These are phyloP conservation scores for Nematostella vectensis DNA, from an alignment of 92 coral and sea anemone species.

Conservation along the genomic window DNA sequence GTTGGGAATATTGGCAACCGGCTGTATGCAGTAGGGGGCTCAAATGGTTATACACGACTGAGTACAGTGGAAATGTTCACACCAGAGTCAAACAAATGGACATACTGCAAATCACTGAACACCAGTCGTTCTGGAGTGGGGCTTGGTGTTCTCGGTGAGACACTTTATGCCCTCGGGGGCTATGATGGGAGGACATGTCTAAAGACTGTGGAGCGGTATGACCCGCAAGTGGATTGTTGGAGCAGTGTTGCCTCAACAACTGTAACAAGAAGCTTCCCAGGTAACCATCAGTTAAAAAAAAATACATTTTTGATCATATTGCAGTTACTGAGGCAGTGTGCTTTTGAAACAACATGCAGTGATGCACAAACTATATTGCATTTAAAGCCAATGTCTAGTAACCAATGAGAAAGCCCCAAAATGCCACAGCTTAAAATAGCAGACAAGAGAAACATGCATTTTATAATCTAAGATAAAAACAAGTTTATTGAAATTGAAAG, in stretches of 20 bases:
- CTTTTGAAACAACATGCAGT: too few species aligned
- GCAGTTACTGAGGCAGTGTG: too few species aligned
- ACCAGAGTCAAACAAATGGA: conserved; percentile 82
- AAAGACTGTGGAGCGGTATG: conserved; percentile 96
- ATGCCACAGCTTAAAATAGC: too few species aligned
- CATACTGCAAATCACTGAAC: conserved; percentile 80
- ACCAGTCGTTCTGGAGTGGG: conserved; percentile 99
- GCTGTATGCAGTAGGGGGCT: conserved; percentile 95
- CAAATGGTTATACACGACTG: conserved; percentile 90
- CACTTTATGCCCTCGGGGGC: conserved; percentile 96
- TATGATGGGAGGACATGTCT: conserved; percentile 97
- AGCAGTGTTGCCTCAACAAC: conserved; percentile 91
- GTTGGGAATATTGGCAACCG: conserved; percentile 80
- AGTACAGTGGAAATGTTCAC: conserved; percentile 84
- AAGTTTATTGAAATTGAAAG: too few species aligned
- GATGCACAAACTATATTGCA: too few species aligned
- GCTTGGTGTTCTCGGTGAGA: conserved; percentile 88
- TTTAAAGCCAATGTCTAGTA: too few species aligned
- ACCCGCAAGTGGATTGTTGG: conserved; percentile 97
- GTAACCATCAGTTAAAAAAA: too few species aligned
- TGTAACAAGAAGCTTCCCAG: conserved; percentile 96
- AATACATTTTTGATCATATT: too few species aligned
- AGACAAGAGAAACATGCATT: too few species aligned
- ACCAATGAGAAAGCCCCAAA: too few species aligned
- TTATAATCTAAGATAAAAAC: too few species aligned